A percentile compares a stretch with the other conserved stretches of the same genome.
These are phyloP conservation scores for Natator depressus DNA, from an alignment of 2,113 vertebrate genomes.

Conservation along the genomic window DNA sequence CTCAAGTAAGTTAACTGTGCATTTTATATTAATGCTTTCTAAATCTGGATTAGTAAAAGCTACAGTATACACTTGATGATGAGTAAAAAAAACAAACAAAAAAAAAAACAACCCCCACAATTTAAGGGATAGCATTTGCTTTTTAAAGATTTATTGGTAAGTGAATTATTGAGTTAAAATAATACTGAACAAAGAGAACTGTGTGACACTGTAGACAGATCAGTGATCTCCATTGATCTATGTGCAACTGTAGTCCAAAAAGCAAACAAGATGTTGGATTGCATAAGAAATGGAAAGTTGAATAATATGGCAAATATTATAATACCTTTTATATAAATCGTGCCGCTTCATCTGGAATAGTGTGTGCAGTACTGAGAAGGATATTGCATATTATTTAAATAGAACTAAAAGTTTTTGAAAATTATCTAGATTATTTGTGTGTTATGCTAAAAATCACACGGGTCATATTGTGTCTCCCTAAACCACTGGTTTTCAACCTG, in stretches of 20 bases:
- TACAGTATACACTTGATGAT: neutral
- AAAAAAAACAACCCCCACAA: neutral
- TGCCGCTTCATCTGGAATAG: neutral
- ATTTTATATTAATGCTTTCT: constrained; percentile 29
- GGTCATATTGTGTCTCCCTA: too few relatives aligned
- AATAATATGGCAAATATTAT: neutral
- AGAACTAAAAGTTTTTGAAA: too few relatives aligned
- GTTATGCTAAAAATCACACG: too few relatives aligned
- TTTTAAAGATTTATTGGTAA: neutral
- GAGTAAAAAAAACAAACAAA: neutral
- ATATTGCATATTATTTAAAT: too few relatives aligned
- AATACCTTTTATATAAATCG: neutral
- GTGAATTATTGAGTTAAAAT: constrained; percentile 2
- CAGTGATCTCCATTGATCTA: neutral
- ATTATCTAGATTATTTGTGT: too few relatives aligned
- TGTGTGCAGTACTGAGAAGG: too few relatives aligned
- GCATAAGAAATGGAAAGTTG: neutral
- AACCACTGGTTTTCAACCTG: neutral
- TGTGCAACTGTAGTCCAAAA: neutral
- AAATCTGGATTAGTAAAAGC: neutral
- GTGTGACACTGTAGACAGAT: neutral
- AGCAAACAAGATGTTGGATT: neutral
- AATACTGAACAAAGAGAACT: neutral
- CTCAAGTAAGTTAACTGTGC: constrained; percentile 84
- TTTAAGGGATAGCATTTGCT: neutral